A percentile compares a stretch with the other conserved stretches of the same genome.
phyloP scores from a whole-genome alignment of 2,113 vertebrate species.

The Eulemur rufifrons region DNA sequence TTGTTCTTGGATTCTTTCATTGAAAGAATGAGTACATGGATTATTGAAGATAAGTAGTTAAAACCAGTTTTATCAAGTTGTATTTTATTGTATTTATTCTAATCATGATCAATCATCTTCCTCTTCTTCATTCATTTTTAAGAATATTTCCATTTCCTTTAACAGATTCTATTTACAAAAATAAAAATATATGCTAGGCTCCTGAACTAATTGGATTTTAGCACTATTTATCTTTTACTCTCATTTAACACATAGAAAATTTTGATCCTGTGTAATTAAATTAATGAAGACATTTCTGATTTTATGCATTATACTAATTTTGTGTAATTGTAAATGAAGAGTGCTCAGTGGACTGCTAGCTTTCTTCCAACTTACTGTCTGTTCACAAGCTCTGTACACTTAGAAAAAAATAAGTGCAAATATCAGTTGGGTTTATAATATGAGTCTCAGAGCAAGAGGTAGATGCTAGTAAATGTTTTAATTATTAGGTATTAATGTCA shows the following conservation, averaged over 20 bases:
- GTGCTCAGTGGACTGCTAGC: background rate
- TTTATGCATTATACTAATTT: conserved; percentile 23
- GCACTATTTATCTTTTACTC: background rate
- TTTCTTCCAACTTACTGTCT: background rate
- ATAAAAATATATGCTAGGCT: background rate
- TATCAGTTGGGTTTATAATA: background rate
- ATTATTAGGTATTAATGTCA: conserved; percentile 2
- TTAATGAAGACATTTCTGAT: conserved; percentile 12
- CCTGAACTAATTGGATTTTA: background rate
- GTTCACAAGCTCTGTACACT: background rate
- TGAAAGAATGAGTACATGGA: conserved; percentile 1
- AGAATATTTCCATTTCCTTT: conserved; percentile 3
- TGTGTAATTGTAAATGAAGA: background rate
- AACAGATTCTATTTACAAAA: background rate
- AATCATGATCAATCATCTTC: background rate
- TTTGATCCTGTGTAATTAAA: background rate
- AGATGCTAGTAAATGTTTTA: background rate
- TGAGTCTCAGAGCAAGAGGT: background rate
- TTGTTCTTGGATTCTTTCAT: background rate
- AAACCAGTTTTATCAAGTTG: conserved; percentile 30
- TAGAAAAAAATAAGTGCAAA: background rate
- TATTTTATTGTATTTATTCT: background rate
- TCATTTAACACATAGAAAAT: conserved; percentile 3
- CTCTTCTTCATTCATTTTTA: background rate
- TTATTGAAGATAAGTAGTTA: background rate